Base-by-base conservation (phyloP, 2,113 vertebrate genomes). In the Carlito syrichta region DNA sequence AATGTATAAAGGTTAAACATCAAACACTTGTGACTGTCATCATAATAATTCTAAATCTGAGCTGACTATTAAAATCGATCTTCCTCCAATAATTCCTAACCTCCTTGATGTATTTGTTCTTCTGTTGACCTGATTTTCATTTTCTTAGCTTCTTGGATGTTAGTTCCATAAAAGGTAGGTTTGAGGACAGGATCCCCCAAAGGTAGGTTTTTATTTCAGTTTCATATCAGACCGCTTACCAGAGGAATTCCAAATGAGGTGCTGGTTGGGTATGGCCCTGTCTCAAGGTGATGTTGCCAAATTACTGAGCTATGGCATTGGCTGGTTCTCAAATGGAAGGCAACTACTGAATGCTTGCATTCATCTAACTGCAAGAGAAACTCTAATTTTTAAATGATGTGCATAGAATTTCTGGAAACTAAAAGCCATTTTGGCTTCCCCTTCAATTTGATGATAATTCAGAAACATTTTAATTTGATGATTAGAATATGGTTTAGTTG, bases 201-300 rank as follows among this genome's bases (percentile, higher is more conserved):
- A 98, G 96, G 97, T 98, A 97, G 94, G 95, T 97, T 95, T 97
- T 92, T 48, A 78, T 89, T 60, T 69, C 1, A 84, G 86, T n/a
- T 94, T 62, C 54, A 54, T 76, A 43, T 10, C 25, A 19, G 8
- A 73, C 30, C 91, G 68, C 27, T 85, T 96, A 38, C n/a, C 77
- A 62, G 62, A 25, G 78, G 7, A 20, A 2, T 73, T 91, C 78
- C 2, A 23, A 7, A 20, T 13, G 85, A 54, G 5, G 19, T 96
- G 6, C 11, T 1, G 0, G 2, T 22, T 71, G 91, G 43, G 68
- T 32, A 6, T 19, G 43, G 19, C 32, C 22, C 43, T 35, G 32
- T 43, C 16, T 86, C 20, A 62, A 73, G 16, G 62, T 48, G 43
- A 25, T 68, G n/a, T 62, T 90, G 27, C 54, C 40, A 35, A 86